Evolutionary conservation across 2,113 vertebrate genomes (phyloP).

Genomic region (Blennius ocellaris): DNA sequence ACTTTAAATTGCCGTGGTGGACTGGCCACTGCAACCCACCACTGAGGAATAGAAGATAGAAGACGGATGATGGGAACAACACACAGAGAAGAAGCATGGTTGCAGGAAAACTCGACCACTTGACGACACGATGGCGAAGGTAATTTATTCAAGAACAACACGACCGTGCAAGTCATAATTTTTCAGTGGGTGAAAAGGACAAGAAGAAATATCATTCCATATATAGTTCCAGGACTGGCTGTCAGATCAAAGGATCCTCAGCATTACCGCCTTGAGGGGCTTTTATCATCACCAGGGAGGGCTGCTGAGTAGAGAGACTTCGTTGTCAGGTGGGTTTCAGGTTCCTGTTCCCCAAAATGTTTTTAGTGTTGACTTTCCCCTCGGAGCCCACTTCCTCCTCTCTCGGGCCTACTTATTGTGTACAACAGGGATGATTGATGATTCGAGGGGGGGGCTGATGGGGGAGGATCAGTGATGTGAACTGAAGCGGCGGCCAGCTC

Average conservation of each 20-base stretch:
- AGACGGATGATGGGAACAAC: too few species aligned
- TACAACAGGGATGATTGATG: conserved; percentile 57
- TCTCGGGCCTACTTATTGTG: conserved; percentile 60
- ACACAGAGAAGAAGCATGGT: too few species aligned
- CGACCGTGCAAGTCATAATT: conserved; percentile 42
- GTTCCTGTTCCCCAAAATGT: conserved; percentile 48
- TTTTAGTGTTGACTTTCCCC: conserved; percentile 61
- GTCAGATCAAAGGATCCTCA: conserved; percentile 48
- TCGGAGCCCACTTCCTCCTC: conserved; percentile 33
- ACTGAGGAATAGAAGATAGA: too few species aligned
- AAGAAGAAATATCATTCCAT: conserved; percentile 23
- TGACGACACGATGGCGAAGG: too few species aligned
- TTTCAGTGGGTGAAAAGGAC: conserved; percentile 46
- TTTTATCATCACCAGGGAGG: conserved; percentile 50
- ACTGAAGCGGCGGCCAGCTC: conserved; percentile 36
- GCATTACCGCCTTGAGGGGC: conserved; percentile 11
- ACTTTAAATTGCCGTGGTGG: too few species aligned
- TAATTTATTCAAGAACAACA: conserved; percentile 53
- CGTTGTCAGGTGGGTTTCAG: conserved; percentile 55
- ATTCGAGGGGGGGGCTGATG: neutral
- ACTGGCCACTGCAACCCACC: too few species aligned
- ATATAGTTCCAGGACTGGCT: conserved; percentile 42
- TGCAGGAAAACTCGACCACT: too few species aligned
- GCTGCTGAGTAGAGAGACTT: conserved; percentile 14
- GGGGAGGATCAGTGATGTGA: conserved; percentile 40